phyloP scores from a whole-genome alignment of 2,113 vertebrate genomes.

The Aramus guarauna region DNA sequence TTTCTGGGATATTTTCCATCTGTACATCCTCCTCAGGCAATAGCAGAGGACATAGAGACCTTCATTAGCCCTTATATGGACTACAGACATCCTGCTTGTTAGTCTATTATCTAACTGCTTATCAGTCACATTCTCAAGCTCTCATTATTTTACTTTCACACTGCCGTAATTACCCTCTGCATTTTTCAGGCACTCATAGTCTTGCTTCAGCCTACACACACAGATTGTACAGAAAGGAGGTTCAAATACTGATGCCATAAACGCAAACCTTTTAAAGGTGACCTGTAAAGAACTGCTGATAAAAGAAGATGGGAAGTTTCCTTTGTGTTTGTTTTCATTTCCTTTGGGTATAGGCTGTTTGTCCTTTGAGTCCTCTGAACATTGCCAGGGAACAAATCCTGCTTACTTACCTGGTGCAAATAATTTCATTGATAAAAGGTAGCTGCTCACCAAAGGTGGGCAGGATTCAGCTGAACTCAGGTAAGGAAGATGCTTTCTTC shows the following conservation, averaged over 20 bases:
- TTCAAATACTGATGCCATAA: not conserved
- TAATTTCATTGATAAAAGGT: not conserved
- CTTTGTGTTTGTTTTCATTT: not conserved
- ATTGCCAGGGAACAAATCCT: not conserved
- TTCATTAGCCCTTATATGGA: conserved; percentile 39
- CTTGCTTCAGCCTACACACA: not conserved
- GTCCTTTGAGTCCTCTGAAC: not conserved
- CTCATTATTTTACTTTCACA: conserved; percentile 51
- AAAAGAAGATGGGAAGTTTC: not conserved
- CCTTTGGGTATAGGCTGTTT: not conserved
- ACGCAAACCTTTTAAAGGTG: not conserved
- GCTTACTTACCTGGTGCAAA: not conserved
- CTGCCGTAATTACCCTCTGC: conserved; percentile 7
- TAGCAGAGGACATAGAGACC: conserved; percentile 10
- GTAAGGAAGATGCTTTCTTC: not conserved
- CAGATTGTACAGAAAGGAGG: not conserved
- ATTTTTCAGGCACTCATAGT: not conserved
- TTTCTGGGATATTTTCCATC: conserved; percentile 27
- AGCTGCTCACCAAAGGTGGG: not conserved
- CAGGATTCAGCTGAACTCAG: not conserved
- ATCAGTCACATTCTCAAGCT: conserved; percentile 53
- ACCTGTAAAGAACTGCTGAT: not conserved
- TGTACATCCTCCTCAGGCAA: conserved; percentile 4
- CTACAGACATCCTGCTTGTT: conserved; percentile 55
- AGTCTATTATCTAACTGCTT: conserved; percentile 44